phyloP scores from a whole-genome alignment of 2,113 vertebrate species.

The Apteryx mantelli region DNA sequence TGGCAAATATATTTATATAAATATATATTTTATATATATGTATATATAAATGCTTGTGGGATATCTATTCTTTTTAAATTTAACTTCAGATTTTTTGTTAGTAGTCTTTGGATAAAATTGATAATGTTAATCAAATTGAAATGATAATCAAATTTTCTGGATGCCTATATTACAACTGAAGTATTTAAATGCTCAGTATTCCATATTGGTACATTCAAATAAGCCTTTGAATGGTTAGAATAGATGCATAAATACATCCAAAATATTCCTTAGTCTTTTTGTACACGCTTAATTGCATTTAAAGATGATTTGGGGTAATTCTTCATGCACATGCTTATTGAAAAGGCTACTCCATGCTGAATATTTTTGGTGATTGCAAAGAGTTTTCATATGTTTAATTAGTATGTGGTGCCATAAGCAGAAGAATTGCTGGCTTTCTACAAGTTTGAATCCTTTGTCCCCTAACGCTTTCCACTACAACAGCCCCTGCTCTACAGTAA shows the following conservation, averaged over 20 bases:
- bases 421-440: neutral
- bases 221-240: conserved; percentile 34
- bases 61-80: neutral
- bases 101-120: neutral
- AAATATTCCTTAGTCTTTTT: conserved; percentile 12
- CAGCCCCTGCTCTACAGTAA: neutral
- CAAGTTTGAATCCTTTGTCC: neutral
- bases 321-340: neutral
- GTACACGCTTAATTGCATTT: neutral
- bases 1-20: neutral
- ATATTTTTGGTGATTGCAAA: neutral
- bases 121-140: conserved; percentile 13
- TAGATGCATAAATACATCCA: neutral
- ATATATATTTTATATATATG: neutral
- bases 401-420: neutral
- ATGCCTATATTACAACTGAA: neutral
- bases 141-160: neutral
- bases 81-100: conserved; percentile 2
- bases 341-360: neutral
- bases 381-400: neutral
- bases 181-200: neutral
- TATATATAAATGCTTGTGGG: neutral
- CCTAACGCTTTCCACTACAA: neutral
- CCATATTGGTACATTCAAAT: conserved; percentile 9
- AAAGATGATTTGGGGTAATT: conserved; percentile 22